Conservation (phyloP, 35 echinoderm and acorn worm genomes). For the Hemicentrotus pulcherrimus region DNA sequence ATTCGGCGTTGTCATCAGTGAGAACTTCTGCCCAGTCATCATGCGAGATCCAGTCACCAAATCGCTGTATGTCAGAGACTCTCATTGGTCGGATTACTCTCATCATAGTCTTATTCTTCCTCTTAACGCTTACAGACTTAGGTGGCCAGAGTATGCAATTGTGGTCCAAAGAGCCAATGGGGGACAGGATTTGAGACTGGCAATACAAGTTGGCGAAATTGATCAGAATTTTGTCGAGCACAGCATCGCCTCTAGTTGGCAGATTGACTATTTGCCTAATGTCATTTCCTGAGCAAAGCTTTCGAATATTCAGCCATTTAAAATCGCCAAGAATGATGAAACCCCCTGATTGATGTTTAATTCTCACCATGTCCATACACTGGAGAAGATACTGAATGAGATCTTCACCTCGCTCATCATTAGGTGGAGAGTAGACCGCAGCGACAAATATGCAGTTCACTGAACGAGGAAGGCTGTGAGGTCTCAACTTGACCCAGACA, state of each 20-base stretch:
- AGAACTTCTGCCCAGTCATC: not conserved
- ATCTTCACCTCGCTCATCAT: not conserved
- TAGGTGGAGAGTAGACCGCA: not conserved
- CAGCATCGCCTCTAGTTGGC: slow-evolving; percentile 35
- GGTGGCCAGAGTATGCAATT: not conserved
- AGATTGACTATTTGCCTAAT: not conserved
- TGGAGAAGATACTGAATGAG: not conserved
- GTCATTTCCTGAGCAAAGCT: not conserved
- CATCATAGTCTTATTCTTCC: not conserved
- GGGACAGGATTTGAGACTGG: too few relatives aligned
- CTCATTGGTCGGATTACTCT: not conserved
- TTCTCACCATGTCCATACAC: not conserved
- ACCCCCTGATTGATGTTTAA: not conserved
- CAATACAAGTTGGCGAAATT: not conserved
- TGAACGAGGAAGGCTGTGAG: not conserved
- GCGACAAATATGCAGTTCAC: not conserved
- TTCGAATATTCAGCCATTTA: not conserved
- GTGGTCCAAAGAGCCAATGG: not conserved
- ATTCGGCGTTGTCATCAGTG: not conserved
- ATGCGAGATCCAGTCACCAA: not conserved
- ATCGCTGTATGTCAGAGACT: not conserved
- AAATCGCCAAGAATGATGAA: not conserved
- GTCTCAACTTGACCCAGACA: not conserved
- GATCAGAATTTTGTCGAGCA: slow-evolving; percentile 15
- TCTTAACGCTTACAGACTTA: not conserved